These are phyloP conservation scores for Limnothrissa miodon DNA, from an alignment of 2,113 vertebrate species.

Conservation along the genomic window DNA sequence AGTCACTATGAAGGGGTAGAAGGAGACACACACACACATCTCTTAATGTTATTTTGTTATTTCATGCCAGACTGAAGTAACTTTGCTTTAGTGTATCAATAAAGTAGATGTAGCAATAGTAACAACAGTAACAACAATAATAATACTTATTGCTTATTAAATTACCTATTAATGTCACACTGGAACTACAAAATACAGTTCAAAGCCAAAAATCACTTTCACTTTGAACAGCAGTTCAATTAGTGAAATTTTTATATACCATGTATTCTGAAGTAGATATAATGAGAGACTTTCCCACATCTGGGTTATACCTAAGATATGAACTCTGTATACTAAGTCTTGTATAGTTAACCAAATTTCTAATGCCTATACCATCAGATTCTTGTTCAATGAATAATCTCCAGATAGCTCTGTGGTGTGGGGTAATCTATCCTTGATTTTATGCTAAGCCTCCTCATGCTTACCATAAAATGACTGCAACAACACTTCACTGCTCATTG, in stretches of 20 bases:
- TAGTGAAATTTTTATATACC: not conserved
- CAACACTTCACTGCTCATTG: slow-evolving; percentile 15
- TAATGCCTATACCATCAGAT: slow-evolving; percentile 9
- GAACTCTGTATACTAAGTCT: not conserved
- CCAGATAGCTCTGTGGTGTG: not conserved
- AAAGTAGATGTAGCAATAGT: too few species aligned
- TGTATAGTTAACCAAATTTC: not conserved
- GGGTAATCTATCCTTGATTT: slow-evolving; percentile 29
- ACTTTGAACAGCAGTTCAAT: not conserved
- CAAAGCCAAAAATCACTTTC: not conserved
- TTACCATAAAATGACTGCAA: slow-evolving; percentile 16
- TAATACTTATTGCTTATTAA: too few species aligned
- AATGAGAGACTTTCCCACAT: not conserved
- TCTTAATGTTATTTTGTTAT: not conserved
- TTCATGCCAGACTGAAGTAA: not conserved
- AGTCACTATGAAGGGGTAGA: not conserved
- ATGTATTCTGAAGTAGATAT: not conserved
- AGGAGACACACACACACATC: not conserved
- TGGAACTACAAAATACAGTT: not conserved
- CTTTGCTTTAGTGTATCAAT: slow-evolving; percentile 39
- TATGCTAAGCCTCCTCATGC: slow-evolving; percentile 17
- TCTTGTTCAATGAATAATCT: slow-evolving; percentile 24
- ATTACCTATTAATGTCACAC: not conserved
- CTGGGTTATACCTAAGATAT: not conserved
- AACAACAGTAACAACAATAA: too few species aligned